Percentiles rank a stretch among this genome's conserved stretches.
These are phyloP conservation scores for Phrynosoma blainvillii DNA, from an alignment of 2,113 vertebrate genomes.

Conservation along the genomic window DNA sequence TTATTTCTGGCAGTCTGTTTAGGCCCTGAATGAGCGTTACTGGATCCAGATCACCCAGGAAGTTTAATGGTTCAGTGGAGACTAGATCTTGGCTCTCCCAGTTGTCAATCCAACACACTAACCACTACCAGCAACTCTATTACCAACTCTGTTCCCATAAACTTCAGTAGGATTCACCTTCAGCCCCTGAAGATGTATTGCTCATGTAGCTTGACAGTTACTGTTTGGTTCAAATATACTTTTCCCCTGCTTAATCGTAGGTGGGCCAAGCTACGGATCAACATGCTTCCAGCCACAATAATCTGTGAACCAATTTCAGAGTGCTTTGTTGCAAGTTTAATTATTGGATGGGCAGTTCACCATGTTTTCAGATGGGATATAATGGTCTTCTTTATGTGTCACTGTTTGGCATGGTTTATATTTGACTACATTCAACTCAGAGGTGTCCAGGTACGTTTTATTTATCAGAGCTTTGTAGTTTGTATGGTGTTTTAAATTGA, in stretches of 20 bases:
- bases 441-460: slow-evolving; percentile 89
- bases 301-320: slow-evolving; percentile 95
- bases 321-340: slow-evolving; percentile 96
- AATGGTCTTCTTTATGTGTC: slow-evolving; percentile 99
- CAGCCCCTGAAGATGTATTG: not conserved
- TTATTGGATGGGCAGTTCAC: slow-evolving; percentile 97
- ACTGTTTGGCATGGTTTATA: slow-evolving; percentile 98
- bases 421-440: slow-evolving; percentile 96
- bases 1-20: too few species aligned
- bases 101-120: too few species aligned
- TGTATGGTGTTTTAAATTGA: not conserved
- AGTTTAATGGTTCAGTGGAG: not conserved
- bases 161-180: not conserved
- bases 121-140: not conserved
- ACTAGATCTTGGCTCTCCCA: not conserved
- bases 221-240: not conserved
- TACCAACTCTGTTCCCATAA: not conserved
- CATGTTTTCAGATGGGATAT: slow-evolving; percentile 95
- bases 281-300: slow-evolving; percentile 96
- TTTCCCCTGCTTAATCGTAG: slow-evolving; percentile 71
- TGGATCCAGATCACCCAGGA: not conserved
- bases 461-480: slow-evolving; percentile 22
- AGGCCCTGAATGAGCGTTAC: not conserved
- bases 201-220: not conserved
- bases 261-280: slow-evolving; percentile 96